Base-by-base conservation (phyloP, 2,888 invertebrate genomes). In the Brachyptera putata region DNA sequence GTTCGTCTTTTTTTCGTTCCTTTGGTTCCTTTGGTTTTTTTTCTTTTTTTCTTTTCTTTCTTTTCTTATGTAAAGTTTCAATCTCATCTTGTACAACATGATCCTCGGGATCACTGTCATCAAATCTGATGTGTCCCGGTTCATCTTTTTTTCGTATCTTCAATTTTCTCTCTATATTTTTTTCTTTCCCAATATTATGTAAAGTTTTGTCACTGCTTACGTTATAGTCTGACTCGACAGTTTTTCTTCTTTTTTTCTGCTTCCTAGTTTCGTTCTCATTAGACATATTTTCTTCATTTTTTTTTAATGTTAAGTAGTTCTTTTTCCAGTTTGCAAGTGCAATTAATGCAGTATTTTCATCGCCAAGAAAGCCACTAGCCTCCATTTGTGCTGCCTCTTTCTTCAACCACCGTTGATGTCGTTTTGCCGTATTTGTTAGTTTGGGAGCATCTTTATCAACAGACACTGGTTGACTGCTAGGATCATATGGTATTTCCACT, bases 201-300 rank as follows among this genome's bases (percentile, higher is more conserved):
- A 18, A 22, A 46, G 24, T 2, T 46, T 4, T 18, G 16, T 3
- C 16, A 13, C 37, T 37, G n/a, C n/a, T n/a, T n/a, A n/a, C n/a
- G n/a, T n/a, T n/a, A n/a, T n/a, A n/a, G n/a, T n/a, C n/a, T 9
- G 13, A 16, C 3, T 37, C 11, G 16, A 13, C 37, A 37, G 3
- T 24, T 41, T 7, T 5, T 1, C 41, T 41, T 14, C 2, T 21
- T 41, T 11, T 13, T 46, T 21, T 18, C 24, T 46, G 46, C 46
- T 46, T 46, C n/a, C 22, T 46, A 13, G 21, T 46, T n/a, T 24
- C 46, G 24, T 46, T 22, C 46, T 22, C 46, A 24, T 46, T 46
- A 24, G 1, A 9, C 4, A 21, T 2, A 24, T 16, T 18, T 18
- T 21, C 21, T 43, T 7, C 21, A 18, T 16, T 41, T 21, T 41